phyloP scores from a whole-genome alignment of 1,140 invertebrate genomes.

The Cotesia glomerata region DNA sequence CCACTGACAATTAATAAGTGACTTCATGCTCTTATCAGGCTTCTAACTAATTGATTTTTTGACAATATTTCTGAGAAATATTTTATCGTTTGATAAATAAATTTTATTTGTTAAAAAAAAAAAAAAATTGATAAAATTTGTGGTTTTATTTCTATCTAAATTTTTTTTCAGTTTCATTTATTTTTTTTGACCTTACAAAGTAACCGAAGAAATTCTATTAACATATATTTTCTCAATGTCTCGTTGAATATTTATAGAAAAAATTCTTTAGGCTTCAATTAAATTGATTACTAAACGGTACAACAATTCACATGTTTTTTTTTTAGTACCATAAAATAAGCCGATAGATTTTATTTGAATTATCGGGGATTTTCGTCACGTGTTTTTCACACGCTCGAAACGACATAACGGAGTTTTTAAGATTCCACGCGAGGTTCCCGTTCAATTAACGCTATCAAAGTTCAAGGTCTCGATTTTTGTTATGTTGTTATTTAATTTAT shows the following conservation, averaged over 20 bases:
- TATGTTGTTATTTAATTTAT: not conserved
- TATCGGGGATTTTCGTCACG: constrained; percentile 26
- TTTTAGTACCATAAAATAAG: not conserved
- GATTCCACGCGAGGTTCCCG: constrained; percentile 25
- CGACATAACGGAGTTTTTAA: constrained; percentile 29
- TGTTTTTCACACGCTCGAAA: constrained; percentile 9
- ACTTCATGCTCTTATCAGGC: no score
- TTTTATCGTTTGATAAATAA: no score
- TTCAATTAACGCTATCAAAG: constrained; percentile 28
- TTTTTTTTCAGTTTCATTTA: no score
- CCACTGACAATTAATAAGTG: no score
- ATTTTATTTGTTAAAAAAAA: no score
- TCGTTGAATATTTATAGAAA: not conserved
- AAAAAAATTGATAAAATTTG: no score
- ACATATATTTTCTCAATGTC: not conserved
- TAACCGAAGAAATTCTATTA: no score
- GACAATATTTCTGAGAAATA: no score
- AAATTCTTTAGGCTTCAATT: not conserved
- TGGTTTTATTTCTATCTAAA: no score
- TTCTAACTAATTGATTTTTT: no score
- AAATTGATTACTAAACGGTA: not conserved
- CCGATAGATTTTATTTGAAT: not conserved
- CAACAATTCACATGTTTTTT: no score
- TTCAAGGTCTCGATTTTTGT: constrained; percentile 23
- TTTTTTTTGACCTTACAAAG: no score